phyloP scores from a whole-genome alignment of 1,140 invertebrate species.

The Anoplolepis gracilipes region DNA sequence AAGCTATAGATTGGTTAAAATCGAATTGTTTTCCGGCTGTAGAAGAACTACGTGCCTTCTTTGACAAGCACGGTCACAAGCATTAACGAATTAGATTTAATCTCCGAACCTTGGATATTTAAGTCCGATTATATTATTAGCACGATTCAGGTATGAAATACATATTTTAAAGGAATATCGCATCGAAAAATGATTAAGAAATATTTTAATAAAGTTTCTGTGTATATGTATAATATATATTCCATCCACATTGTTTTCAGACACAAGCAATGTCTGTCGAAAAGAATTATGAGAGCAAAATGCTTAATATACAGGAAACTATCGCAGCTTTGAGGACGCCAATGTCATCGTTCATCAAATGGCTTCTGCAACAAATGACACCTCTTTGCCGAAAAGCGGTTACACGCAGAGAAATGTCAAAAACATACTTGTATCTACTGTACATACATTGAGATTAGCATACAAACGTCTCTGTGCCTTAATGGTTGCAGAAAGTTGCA shows the following conservation, averaged over 20 bases:
- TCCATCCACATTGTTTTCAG: no score
- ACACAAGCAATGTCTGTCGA: not conserved
- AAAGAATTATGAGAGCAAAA: not conserved
- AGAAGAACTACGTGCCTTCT: constrained; percentile 87
- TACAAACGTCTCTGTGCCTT: constrained; percentile 87
- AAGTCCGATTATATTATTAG: no score
- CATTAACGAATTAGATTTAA: constrained; percentile 92
- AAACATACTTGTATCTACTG: no score
- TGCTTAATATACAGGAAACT: constrained; percentile 71
- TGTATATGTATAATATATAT: not conserved
- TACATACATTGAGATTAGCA: constrained; percentile 88
- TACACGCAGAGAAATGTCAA: no score
- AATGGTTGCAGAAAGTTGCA: constrained; percentile 87
- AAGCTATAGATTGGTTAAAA: constrained; percentile 87
- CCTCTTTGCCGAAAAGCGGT: constrained; percentile 87
- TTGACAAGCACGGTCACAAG: constrained; percentile 91
- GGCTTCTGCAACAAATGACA: constrained; percentile 84
- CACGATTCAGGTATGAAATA: no score
- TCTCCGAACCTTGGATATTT: no score
- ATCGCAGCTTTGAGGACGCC: constrained; percentile 84
- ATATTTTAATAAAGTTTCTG: not conserved
- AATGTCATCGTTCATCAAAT: constrained; percentile 78
- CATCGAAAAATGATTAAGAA: not conserved
- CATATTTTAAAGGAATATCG: not conserved
- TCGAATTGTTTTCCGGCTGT: no score